Conservation (phyloP, 2,113 vertebrate species). For the Bambusicola thoracicus region DNA sequence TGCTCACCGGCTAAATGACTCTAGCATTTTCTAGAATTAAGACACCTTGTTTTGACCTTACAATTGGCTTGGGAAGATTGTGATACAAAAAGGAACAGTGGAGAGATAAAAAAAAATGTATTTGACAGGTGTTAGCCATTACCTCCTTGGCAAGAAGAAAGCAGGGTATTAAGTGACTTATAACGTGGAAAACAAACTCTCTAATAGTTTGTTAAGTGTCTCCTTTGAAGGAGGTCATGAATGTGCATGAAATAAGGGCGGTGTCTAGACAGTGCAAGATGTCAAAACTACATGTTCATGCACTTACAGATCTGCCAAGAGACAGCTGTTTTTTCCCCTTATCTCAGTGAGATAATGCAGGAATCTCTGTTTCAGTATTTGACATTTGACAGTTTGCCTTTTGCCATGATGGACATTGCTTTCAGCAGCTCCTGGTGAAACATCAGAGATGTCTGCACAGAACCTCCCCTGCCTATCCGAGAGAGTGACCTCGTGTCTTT, state of each 20-base stretch:
- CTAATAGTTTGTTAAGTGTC: neutral
- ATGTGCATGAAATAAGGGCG: neutral
- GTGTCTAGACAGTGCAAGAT: neutral
- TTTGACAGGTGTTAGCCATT: neutral
- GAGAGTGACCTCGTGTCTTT: neutral
- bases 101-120: neutral
- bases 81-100: rapidly evolving
- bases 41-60: neutral
- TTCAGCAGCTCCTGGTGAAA: neutral
- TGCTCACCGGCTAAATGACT: neutral
- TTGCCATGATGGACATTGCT: neutral
- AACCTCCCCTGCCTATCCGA: neutral
- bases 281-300: neutral
- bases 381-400: neutral
- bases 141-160: neutral
- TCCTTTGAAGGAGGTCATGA: conserved; percentile 19
- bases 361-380: neutral
- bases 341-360: neutral
- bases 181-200: neutral
- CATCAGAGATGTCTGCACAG: neutral
- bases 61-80: neutral
- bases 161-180: neutral
- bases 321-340: neutral
- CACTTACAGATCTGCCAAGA: neutral
- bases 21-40: neutral